These are phyloP conservation scores for Macaria liturata DNA, from an alignment of 2,888 invertebrate species.

Conservation along the genomic window DNA sequence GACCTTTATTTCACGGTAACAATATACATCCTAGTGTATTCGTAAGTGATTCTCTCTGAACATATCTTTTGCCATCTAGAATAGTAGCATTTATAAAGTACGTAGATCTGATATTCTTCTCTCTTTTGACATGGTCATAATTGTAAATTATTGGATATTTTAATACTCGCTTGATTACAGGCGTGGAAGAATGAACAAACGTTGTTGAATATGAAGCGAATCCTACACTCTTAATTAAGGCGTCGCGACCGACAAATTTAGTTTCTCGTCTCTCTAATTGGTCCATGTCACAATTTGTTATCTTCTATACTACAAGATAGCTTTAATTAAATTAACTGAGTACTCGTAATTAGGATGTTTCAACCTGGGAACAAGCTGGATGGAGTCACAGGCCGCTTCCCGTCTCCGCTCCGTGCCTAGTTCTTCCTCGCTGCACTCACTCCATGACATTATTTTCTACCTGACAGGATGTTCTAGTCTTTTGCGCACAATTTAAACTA, in stretches of 20 bases:
- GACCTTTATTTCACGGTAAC: conserved; percentile 36
- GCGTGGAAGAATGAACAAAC: too few relatives aligned
- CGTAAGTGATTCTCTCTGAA: conserved; percentile 31
- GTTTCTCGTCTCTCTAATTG: conserved; percentile 16
- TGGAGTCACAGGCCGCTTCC: conserved; percentile 16
- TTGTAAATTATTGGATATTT: background rate
- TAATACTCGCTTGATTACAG: too few relatives aligned
- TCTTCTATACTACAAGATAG: conserved; percentile 30
- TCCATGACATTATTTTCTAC: conserved; percentile 67
- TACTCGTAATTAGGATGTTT: conserved; percentile 25
- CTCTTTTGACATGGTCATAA: conserved; percentile 26
- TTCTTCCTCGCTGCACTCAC: conserved; percentile 41
- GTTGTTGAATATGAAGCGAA: background rate
- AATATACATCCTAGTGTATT: conserved; percentile 25
- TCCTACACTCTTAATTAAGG: conserved; percentile 1
- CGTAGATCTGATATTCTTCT: conserved; percentile 59
- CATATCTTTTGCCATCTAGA: conserved; percentile 68
- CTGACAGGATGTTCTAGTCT: conserved; percentile 75
- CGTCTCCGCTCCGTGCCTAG: conserved; percentile 14
- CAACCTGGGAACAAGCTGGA: conserved; percentile 25
- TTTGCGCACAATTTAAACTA: conserved; percentile 74
- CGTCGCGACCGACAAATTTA: conserved; percentile 1
- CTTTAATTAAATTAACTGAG: conserved; percentile 33
- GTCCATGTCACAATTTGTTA: conserved; percentile 23
- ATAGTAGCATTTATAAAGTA: conserved; percentile 41